A percentile compares a stretch with the other conserved stretches of the same genome.
These are phyloP conservation scores for Dicrostonyx torquatus DNA, from an alignment of 2,797 vertebrate genomes.

Conservation along the genomic window DNA sequence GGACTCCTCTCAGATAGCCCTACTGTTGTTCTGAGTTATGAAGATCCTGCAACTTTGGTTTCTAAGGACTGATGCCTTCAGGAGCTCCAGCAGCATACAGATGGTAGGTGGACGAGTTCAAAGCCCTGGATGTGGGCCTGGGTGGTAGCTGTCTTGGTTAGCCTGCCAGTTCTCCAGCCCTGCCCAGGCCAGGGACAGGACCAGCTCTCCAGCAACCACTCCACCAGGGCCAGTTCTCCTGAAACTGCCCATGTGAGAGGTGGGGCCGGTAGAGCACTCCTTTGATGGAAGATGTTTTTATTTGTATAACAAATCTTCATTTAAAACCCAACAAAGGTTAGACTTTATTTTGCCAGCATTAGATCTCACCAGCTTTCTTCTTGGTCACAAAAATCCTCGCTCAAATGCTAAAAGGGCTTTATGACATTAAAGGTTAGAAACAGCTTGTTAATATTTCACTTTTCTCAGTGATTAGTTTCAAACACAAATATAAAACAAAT, in stretches of 20 bases:
- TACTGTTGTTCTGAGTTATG: neutral
- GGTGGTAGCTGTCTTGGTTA: neutral
- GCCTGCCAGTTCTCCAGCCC: neutral
- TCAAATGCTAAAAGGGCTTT: neutral
- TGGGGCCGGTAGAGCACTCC: neutral
- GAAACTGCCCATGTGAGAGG: neutral
- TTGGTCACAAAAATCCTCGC: neutral
- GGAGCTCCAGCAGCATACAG: neutral
- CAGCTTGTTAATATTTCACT: neutral
- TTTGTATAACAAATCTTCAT: neutral
- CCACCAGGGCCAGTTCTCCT: neutral
- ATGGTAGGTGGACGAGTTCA: neutral
- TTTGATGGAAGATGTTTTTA: neutral
- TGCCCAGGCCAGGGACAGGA: neutral
- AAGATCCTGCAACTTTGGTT: neutral
- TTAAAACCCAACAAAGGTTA: slow-evolving; percentile 1
- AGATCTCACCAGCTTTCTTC: neutral
- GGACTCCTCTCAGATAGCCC: neutral
- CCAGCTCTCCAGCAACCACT: neutral
- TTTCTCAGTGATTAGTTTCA: neutral
- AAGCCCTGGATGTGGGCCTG: neutral
- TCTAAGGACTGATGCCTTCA: neutral
- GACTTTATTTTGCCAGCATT: neutral
- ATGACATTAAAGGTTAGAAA: neutral
- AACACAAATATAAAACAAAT: neutral